Evolutionary conservation across 2,797 vertebrate genomes (phyloP), one percentile per base, ranked within the genome.

Genomic region (Dipus sagitta): DNA sequence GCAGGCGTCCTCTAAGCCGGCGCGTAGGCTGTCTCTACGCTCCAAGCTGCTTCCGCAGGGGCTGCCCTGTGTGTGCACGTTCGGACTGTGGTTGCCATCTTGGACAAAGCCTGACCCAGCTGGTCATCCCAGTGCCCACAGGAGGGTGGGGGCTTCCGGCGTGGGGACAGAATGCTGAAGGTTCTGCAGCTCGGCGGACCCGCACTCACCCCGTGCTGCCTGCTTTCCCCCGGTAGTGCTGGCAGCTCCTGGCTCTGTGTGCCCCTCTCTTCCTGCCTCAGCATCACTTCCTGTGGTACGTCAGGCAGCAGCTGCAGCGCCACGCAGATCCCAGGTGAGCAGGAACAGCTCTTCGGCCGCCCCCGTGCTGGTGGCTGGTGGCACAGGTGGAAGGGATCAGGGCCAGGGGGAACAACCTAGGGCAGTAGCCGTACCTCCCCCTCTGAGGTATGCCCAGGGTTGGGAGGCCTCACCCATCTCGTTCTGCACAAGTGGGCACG

Each of bases 211-310:
- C n/a, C 13, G 9, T 0, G 0, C n/a, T 28, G 20, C 54, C 32
- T 78, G 58, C 92, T 96, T 96, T 96, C 34, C 89, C 83, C 95
- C 71, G 79, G 72, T 95, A 99, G 99, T 99, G 99, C 97, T 99
- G 99, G 99, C 99, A 99, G 95, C 99, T 99, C 97, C 97, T 99
- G 97, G 99, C 99, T 94, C 98, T 99, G 93, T 99, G 99, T 14
- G 98, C 99, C 91, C 99, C 99, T 20, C 98, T 99, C 1, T 99
- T 99, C 96, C 98, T 99, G 90, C 99, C 99, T 92, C 99, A 99
- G 47, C 99, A 99, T 94, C 99, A 99, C 96, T 99, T 99, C 97
- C 99, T 99, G 70, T 99, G 99, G 99, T 99, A 99, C 89, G 92
- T 99, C 96, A 99, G 98, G 88, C 99, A 99, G 97, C 99, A 99